Percentiles rank a stretch among this genome's conserved stretches.
phyloP scores from a whole-genome alignment of 2,797 vertebrate genomes.

The Eurystomus glaucurus region DNA sequence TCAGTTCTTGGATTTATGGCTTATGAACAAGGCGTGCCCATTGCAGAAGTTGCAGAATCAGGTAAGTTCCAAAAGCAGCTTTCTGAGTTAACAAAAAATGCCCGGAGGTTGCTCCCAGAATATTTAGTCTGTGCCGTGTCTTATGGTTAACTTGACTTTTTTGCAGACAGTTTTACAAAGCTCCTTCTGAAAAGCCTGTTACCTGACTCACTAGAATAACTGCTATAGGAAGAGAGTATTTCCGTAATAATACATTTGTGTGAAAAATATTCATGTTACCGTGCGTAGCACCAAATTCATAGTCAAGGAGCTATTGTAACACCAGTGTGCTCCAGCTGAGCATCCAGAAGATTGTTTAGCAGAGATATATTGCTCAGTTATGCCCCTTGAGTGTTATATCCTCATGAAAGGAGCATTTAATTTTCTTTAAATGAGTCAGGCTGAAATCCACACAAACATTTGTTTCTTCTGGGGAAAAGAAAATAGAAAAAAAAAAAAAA shows the following conservation, averaged over 20 bases:
- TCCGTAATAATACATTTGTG: background rate
- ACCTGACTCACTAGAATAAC: background rate
- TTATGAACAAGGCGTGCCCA: conserved; percentile 96
- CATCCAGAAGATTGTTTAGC: background rate
- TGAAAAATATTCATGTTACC: background rate
- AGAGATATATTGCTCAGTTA: background rate
- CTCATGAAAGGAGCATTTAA: background rate
- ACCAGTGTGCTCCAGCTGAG: background rate
- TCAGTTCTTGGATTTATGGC: conserved; percentile 99
- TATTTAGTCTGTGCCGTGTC: background rate
- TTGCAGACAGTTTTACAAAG: background rate
- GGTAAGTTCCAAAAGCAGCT: conserved; percentile 84
- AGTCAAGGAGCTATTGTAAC: background rate
- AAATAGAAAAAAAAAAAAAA: background rate
- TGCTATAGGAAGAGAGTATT: background rate
- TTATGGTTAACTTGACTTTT: background rate
- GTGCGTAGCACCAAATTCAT: background rate
- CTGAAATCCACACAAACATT: background rate
- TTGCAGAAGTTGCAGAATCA: conserved; percentile 97
- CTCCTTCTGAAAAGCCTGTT: background rate
- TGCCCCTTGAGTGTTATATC: background rate
- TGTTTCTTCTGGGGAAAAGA: background rate
- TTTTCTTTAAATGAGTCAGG: background rate
- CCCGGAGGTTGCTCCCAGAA: background rate
- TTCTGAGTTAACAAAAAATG: background rate